Percentiles rank a stretch among this genome's conserved stretches.
These are phyloP conservation scores for Microtus richardsoni DNA, from an alignment of 2,113 vertebrate species.

Conservation along the genomic window DNA sequence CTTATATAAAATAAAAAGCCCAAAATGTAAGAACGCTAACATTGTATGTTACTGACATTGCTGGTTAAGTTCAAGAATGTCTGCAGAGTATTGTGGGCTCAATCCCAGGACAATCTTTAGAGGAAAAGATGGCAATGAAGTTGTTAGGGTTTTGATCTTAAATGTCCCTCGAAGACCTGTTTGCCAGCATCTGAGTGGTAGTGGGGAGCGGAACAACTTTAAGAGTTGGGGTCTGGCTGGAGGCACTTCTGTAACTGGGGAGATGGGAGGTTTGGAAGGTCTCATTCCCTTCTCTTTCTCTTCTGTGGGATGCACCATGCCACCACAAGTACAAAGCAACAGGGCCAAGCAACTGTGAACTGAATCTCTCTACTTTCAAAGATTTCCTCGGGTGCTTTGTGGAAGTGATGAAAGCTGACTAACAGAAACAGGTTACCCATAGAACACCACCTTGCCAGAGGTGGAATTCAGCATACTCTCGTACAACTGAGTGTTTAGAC, in stretches of 20 bases:
- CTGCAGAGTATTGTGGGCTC: not conserved
- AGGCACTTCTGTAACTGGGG: not conserved
- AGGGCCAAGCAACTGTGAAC: not conserved
- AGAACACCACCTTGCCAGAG: not conserved
- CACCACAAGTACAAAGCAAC: not conserved
- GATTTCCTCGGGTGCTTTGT: not conserved
- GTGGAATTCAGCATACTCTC: not conserved
- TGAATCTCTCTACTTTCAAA: not conserved
- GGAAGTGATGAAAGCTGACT: not conserved
- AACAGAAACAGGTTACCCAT: not conserved
- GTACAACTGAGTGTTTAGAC: not conserved
- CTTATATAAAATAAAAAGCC: constrained; percentile 52
- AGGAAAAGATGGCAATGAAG: not conserved
- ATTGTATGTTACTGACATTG: not conserved
- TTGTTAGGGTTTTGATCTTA: not conserved
- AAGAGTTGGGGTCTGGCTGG: not conserved
- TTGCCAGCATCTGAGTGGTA: not conserved
- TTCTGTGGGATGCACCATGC: not conserved
- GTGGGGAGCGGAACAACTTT: not conserved
- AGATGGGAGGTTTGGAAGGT: not conserved
- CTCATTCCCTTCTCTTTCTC: not conserved
- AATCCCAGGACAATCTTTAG: not conserved
- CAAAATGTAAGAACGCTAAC: constrained; percentile 13
- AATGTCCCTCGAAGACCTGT: not conserved
- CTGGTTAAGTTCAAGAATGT: not conserved